Percentiles rank a stretch among this genome's conserved stretches.
Conservation (phyloP, 1,140 invertebrate species). For the Archivesica marissinica region DNA sequence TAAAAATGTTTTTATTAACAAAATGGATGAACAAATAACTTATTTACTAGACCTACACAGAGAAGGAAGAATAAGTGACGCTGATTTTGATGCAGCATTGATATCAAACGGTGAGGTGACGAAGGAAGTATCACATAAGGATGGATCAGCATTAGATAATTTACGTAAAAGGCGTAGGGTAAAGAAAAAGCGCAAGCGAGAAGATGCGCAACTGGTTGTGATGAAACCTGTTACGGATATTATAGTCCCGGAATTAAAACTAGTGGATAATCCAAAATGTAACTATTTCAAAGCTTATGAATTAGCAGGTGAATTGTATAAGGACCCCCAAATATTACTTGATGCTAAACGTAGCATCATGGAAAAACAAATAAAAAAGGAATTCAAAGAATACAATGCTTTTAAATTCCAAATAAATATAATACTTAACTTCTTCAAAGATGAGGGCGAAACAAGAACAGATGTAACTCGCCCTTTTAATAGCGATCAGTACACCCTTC, state of each 20-base stretch:
- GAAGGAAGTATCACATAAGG: no score
- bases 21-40: no score
- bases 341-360: not conserved
- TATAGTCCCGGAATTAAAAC: slow-evolving; percentile 30
- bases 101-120: not conserved
- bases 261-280: not conserved
- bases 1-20: no score
- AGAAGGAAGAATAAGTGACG: slow-evolving; percentile 2
- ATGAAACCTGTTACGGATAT: no score
- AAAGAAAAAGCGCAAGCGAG: not conserved
- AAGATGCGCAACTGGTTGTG: no score
- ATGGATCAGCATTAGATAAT: no score
- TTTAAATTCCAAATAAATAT: not conserved
- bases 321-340: not conserved
- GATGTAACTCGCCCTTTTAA: not conserved
- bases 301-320: not conserved
- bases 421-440: not conserved
- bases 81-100: not conserved
- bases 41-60: no score
- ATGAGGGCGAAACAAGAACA: not conserved
- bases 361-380: slow-evolving; percentile 3
- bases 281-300: slow-evolving; percentile 9
- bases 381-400: slow-evolving; percentile 4
- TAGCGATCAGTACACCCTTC: not conserved
- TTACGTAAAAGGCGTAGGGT: no score